Base-by-base conservation (phyloP, 2,113 vertebrate genomes). In the Progne subis region DNA sequence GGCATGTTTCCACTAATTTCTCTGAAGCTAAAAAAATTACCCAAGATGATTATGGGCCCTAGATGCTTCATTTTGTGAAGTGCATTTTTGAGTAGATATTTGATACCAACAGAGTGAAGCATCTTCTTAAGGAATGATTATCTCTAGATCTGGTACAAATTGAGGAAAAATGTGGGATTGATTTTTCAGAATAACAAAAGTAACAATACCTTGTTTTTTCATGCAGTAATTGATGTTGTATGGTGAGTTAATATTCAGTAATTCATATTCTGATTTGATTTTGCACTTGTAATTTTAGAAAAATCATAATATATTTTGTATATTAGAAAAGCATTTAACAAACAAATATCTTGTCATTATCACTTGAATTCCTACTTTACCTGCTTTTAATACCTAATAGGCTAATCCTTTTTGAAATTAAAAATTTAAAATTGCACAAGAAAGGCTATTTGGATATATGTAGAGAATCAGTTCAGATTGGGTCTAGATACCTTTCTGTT, bases 181-280 rank as follows among this genome's bases (percentile, higher is more conserved):
- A 87, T 88, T 95, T 84, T 94, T 94, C 50, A 78, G 74, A 94
- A 50, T 64, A 49, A 43, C 44, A 84, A 29, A 44, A 88, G 11
- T 55, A 47, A 55, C 8, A 92, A 25, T 46, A 21, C 9, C 29
- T 86, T 76, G 6, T 9, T 21, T 80, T 82, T 69, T 80, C 3
- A 6, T 5, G 2, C 6, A 69, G 18, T 43, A 72, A 37, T 20
- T 53, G 21, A 7, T 76, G 8, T n/a, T 69, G 21, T 26, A 55
- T 55, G 4, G 5, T 72, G 52, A 55, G 15, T 31, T 82, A 76
- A 68, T 80, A 24, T 49, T 91, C 47, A n/a, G 14, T 50, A 61
- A 81, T 55, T 82, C 0, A 16, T 72, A 44, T 64, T 63, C 6
- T 67, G 52, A 68, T 82, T 59, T 37, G 8, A 37, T 37, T 21